These are phyloP conservation scores for Drosophila virilis DNA, from an alignment of 1,140 invertebrate species.

Conservation along the genomic window DNA sequence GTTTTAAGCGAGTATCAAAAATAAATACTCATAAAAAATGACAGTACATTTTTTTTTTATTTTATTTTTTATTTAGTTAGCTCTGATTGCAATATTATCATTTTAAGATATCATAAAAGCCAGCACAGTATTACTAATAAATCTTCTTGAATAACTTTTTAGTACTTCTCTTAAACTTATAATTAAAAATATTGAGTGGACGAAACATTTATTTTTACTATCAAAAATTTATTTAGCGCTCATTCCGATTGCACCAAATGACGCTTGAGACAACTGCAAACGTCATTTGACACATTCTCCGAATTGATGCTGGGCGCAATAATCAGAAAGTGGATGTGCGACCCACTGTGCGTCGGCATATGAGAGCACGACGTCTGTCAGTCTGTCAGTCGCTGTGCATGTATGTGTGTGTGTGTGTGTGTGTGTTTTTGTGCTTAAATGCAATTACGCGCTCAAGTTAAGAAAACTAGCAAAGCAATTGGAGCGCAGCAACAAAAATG, in stretches of 20 bases:
- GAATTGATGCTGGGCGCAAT: not conserved
- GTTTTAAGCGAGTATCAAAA: no score
- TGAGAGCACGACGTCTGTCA: slow-evolving; percentile 42
- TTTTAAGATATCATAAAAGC: no score
- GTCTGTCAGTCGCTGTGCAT: slow-evolving; percentile 31
- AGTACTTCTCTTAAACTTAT: no score
- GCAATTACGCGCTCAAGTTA: slow-evolving; percentile 78
- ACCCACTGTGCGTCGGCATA: slow-evolving; percentile 67
- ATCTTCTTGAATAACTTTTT: no score
- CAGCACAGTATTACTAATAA: no score
- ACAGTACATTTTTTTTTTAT: no score
- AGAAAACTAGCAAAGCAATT: slow-evolving; percentile 72
- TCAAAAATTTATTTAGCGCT: no score
- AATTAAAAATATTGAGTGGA: no score
- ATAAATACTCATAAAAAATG: no score
- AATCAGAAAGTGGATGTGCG: not conserved
- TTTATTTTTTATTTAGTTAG: no score
- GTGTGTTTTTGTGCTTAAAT: slow-evolving; percentile 68
- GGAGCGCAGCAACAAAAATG: slow-evolving; percentile 54
- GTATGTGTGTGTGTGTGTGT: slow-evolving; percentile 37
- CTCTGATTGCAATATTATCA: no score
- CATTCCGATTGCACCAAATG: not conserved
- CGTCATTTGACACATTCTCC: not conserved
- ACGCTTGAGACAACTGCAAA: not conserved
- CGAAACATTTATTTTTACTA: no score